Base-by-base conservation (phyloP, 2,797 vertebrate species). In the Syndactyla subalaris region DNA sequence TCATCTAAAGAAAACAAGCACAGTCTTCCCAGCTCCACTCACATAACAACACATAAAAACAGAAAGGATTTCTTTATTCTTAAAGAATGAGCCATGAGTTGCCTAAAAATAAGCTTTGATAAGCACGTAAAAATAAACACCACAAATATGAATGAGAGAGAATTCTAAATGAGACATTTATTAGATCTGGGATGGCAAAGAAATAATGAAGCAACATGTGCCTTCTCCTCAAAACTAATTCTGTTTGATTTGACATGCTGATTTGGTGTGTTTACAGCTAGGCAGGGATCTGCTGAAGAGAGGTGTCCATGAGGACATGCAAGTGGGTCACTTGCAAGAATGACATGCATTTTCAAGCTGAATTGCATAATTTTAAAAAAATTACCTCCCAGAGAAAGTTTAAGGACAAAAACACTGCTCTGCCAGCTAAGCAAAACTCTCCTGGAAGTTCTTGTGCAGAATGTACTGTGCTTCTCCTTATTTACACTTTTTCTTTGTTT, bases 121-220 rank as follows among this genome's bases (percentile, higher is more conserved):
- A 86, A 76, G 51, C 62, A 76, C 3, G 2, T 72, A 62, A 77
- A 92, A 93, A 92, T 58, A 75, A 93, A 78, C 58, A 75, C 5
- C 67, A 67, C 32, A 57, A 59, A 88, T 67, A 85, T 3, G 20
- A 95, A 85, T 57, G 48, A 91, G 45, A 88, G 24, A 85, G 74
- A 93, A 93, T 94, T 91, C 48, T 32, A 95, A 77, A 96, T 43
- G 92, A 96, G 74, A 49, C 30, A 45, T 39, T 93, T 88, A 92
- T 79, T 87, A 76, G 51, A 77, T 62, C 38, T 75, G 34, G 43
- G 29, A 94, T 92, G 32, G 71, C 57, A 94, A 89, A 86, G 67
- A 45, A 86, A 89, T 65, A 95, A 96, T 18, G 49, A 19, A 84
- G 57, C 24, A 80, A 83, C 29, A 32, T 13, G 57, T 75, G 88